Evolutionary conservation across 64 coral and sea anemone species (phyloP).

Genomic region (Cladopsammia gracilis): DNA sequence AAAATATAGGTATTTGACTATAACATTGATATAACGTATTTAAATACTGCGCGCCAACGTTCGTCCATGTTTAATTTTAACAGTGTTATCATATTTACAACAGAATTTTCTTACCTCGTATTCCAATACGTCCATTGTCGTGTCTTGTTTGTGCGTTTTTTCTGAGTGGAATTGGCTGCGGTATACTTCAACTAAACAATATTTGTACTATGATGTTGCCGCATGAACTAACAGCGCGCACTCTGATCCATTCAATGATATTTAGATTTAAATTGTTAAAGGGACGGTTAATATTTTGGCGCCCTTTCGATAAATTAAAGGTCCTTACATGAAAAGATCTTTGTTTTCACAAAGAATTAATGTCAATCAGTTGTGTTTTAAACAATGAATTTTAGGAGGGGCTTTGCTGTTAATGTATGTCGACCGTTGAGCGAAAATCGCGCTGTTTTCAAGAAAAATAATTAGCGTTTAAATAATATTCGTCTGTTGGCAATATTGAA

Average conservation of each 20-base stretch:
- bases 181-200: neutral
- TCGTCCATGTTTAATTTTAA: no score
- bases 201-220: neutral
- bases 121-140: neutral
- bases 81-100: no score
- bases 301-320: slow-evolving; percentile 22
- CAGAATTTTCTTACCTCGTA: neutral
- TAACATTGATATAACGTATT: no score
- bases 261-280: slow-evolving; percentile 1
- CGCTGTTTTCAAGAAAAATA: slow-evolving; percentile 3
- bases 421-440: neutral
- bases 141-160: neutral
- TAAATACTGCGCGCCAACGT: no score
- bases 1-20: no score
- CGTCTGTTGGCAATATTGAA: neutral
- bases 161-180: neutral
- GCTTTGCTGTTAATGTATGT: neutral
- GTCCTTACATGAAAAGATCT: slow-evolving; percentile 4
- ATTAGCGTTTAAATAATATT: neutral
- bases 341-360: slow-evolving; percentile 16
- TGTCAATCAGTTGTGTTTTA: neutral
- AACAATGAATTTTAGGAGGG: neutral
- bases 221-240: neutral
- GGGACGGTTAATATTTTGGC: slow-evolving; percentile 35
- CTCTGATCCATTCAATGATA: neutral